These are phyloP conservation scores for Percina caprodes DNA, from an alignment of 2,113 vertebrate species.

Conservation along the genomic window DNA sequence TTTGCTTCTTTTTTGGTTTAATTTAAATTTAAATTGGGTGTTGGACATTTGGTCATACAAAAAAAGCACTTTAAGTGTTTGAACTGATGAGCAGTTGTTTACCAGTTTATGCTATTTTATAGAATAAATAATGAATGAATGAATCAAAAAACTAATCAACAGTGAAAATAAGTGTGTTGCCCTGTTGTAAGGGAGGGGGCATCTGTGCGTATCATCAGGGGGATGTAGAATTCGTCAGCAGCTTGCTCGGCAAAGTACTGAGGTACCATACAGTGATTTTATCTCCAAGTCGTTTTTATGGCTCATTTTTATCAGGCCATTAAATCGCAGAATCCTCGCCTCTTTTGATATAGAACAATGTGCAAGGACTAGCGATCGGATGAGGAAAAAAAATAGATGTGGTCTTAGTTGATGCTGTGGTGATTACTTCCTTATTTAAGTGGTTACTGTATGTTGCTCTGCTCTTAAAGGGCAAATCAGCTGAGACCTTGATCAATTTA, in stretches of 20 bases:
- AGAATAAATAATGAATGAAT: neutral
- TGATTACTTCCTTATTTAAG: constrained; percentile 50
- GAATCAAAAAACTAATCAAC: neutral
- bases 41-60: neutral
- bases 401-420: neutral
- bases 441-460: constrained; percentile 48
- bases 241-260: neutral
- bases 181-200: neutral
- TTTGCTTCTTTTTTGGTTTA: neutral
- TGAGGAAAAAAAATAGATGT: neutral
- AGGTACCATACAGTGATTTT: constrained; percentile 26
- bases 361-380: neutral
- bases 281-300: constrained; percentile 21
- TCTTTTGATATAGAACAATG: neutral
- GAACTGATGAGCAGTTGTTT: neutral
- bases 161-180: neutral
- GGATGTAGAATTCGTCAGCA: neutral
- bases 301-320: constrained; percentile 49
- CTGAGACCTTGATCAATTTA: constrained; percentile 59
- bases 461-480: constrained; percentile 58
- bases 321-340: constrained; percentile 6
- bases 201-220: neutral
- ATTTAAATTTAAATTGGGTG: neutral
- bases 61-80: neutral
- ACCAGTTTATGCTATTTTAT: neutral